Conservation (phyloP, 2,888 invertebrate species). For the Clunio marinus region DNA sequence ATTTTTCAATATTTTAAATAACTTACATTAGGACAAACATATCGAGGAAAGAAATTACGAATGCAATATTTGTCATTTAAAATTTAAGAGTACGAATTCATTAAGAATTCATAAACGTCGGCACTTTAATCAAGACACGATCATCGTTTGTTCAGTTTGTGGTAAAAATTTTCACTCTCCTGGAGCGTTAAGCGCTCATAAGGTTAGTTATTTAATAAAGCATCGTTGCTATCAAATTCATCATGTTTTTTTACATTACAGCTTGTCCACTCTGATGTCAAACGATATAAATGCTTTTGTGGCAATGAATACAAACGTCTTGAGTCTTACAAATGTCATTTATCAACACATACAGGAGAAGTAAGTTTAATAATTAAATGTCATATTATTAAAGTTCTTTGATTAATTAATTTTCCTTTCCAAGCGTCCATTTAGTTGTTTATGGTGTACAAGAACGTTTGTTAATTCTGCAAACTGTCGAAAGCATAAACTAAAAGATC, state of each 20-base stretch:
- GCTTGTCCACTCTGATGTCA: conserved; percentile 22
- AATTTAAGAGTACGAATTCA: conserved; percentile 32
- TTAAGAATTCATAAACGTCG: conserved; percentile 14
- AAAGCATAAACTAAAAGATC: conserved; percentile 32
- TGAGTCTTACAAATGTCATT: conserved; percentile 24
- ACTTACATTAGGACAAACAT: conserved; percentile 24
- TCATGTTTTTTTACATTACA: not conserved
- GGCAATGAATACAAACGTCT: conserved; percentile 25
- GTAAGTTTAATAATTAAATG: too few species aligned
- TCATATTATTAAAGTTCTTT: not conserved
- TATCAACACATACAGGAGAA: conserved; percentile 7
- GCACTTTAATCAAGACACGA: not conserved
- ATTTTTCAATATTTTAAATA: not conserved
- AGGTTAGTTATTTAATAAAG: not conserved
- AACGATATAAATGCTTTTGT: conserved; percentile 27
- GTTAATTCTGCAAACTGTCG: conserved; percentile 32
- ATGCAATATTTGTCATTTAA: conserved; percentile 16
- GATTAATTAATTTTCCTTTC: not conserved
- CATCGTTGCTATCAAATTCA: too few species aligned
- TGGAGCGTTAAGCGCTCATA: conserved; percentile 25
- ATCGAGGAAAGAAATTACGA: conserved; percentile 5
- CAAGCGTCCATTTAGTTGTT: not conserved
- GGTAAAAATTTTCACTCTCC: conserved; percentile 16
- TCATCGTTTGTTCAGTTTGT: conserved; percentile 12
- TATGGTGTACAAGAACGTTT: conserved; percentile 15